Evolutionary conservation across 2,888 invertebrate genomes (phyloP).

Genomic region (Toxonevra muliebris): DNA sequence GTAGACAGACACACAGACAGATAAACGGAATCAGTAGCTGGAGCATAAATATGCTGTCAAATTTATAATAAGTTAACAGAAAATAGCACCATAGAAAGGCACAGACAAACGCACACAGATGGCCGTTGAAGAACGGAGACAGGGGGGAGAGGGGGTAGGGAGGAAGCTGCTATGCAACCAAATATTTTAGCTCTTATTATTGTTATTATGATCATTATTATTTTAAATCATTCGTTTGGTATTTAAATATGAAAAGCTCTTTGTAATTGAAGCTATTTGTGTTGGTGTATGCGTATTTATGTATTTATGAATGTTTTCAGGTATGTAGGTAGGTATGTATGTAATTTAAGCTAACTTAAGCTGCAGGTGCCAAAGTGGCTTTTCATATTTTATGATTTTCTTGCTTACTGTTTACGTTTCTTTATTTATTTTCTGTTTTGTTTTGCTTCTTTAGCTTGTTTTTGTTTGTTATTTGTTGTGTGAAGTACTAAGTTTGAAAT

Average conservation of each 20-base stretch:
- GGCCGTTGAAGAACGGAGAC: constrained; percentile 13
- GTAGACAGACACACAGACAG: constrained; percentile 14
- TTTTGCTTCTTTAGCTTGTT: not conserved
- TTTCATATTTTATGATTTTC: constrained; percentile 31
- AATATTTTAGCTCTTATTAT: too few relatives aligned
- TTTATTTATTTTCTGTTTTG: not conserved
- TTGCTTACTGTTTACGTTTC: not conserved
- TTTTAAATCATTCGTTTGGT: constrained; percentile 31
- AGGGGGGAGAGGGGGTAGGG: not conserved
- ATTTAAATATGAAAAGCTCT: constrained; percentile 24
- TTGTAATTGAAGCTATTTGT: constrained; percentile 36
- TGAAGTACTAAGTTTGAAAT: constrained; percentile 3
- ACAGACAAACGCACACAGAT: not conserved
- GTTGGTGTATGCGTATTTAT: not conserved
- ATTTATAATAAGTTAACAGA: not conserved
- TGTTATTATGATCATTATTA: constrained; percentile 28
- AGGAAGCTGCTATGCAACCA: too few relatives aligned
- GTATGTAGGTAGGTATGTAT: not conserved
- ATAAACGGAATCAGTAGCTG: not conserved
- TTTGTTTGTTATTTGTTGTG: not conserved
- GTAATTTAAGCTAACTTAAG: constrained; percentile 17
- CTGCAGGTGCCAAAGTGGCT: constrained; percentile 40
- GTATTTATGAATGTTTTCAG: not conserved
- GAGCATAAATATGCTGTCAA: not conserved
- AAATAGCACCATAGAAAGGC: not conserved